Base-by-base conservation (phyloP, 2,797 vertebrate genomes). In the Cheirogaleus major region DNA sequence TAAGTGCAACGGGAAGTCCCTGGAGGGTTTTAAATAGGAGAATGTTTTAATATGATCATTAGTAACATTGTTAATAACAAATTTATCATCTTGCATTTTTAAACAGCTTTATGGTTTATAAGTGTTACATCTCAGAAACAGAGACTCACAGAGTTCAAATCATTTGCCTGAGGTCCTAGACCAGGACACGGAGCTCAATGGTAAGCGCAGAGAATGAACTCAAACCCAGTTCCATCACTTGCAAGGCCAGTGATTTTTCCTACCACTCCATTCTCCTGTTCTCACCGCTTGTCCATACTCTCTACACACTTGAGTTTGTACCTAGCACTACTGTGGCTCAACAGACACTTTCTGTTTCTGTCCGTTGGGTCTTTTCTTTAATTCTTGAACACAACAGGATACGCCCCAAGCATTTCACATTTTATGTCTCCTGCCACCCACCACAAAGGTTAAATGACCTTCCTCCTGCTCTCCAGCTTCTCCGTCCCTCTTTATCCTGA, bases 71-170 rank as follows among this genome's bases (percentile, higher is more conserved):
- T 32, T 87, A 92, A 92, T 81, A 69, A 80, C 5, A 45, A 63
- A 43, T 85, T 61, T 89, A 70, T 80, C 35, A 84, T 85, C 57
- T 92, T 90, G 45, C 41, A 67, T 87, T 96, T 96, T 78, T 48
- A 52, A 94, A 91, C 32, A 73, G 41, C 38, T 81, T 81, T 92
- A 93, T 41, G 65, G 30, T 63, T 65, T 73, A 0, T 88, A 85
- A 92, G 75, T n/a, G 20, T 23, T 59, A 22, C 48, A 9, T 86
- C 25, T 75, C 78, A n/a, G 43, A 55, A 55, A 14, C 43, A 38
- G 50, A 76, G 17, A 43, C 32, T 92, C 38, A n/a, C 0, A 9
- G 80, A 89, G 25, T 61, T 91, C 52, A 30, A 63, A 50, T 61
- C 2, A 48, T 93, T 88, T 95, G 12, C 27, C 45, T 7, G 6